Conservation (phyloP, 1,140 invertebrate species). For the Halotydeus destructor region DNA sequence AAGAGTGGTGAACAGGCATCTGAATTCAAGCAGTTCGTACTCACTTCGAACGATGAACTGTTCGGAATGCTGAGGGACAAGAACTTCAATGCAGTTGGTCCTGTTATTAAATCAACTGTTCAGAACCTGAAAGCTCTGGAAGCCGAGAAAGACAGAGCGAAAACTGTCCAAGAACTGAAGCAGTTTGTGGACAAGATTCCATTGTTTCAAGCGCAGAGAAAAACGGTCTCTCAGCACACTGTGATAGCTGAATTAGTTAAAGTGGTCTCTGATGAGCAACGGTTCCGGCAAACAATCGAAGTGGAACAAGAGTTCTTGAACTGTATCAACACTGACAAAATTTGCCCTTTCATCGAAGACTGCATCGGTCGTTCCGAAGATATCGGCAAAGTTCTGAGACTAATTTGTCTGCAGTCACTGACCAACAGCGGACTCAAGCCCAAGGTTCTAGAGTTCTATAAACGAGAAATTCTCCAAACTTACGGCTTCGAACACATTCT, state of each 20-base stretch:
- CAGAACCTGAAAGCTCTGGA: constrained; percentile 59
- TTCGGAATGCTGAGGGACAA: constrained; percentile 71
- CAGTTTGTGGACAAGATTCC: constrained; percentile 74
- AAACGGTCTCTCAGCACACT: constrained; percentile 50
- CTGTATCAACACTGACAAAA: constrained; percentile 70
- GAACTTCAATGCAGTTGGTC: constrained; percentile 77
- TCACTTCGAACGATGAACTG: constrained; percentile 74
- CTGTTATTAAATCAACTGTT: constrained; percentile 61
- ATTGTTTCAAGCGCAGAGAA: constrained; percentile 64
- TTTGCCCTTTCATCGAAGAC: constrained; percentile 69
- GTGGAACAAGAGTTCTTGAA: constrained; percentile 49
- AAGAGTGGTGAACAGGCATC: constrained; percentile 29
- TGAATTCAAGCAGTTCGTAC: constrained; percentile 56
- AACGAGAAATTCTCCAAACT: constrained; percentile 63
- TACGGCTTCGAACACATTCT: constrained; percentile 72
- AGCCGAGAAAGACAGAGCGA: constrained; percentile 60
- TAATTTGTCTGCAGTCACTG: constrained; percentile 71
- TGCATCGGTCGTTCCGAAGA: constrained; percentile 61
- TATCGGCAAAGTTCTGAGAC: constrained; percentile 51
- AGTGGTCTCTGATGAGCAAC: constrained; percentile 39
- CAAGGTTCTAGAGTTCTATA: constrained; percentile 76
- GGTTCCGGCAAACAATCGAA: constrained; percentile 16
- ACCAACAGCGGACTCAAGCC: constrained; percentile 68
- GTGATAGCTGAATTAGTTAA: constrained; percentile 52
- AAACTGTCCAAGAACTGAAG: constrained; percentile 79